Evolutionary conservation across 2,797 vertebrate species (phyloP).

Genomic region (Enteromius anoplus): DNA sequence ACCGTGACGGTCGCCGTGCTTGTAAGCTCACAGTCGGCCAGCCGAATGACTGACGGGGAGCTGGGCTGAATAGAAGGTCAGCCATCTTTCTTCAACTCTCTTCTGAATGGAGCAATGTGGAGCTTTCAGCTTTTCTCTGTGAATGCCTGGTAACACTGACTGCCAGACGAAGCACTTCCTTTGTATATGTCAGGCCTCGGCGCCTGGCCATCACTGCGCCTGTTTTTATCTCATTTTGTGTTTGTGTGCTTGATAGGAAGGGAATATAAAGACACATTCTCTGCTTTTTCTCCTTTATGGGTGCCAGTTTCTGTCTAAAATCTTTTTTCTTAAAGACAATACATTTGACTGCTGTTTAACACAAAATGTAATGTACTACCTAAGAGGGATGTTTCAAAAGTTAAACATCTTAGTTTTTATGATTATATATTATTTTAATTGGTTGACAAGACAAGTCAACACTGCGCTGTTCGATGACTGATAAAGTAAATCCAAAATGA

Average conservation of each 20-base stretch:
- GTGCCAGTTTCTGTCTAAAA: slow-evolving; percentile 59
- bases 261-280: slow-evolving; percentile 30
- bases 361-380: not conserved
- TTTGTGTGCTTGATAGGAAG: slow-evolving; percentile 15
- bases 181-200: slow-evolving; percentile 63
- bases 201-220: slow-evolving; percentile 48
- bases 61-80: slow-evolving; percentile 65
- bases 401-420: not conserved
- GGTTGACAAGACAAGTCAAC: not conserved
- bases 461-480: not conserved
- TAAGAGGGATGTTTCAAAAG: no score
- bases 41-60: slow-evolving; percentile 22
- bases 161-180: slow-evolving; percentile 70
- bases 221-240: slow-evolving; percentile 46
- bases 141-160: slow-evolving; percentile 58
- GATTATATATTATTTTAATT: not conserved
- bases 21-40: slow-evolving; percentile 2
- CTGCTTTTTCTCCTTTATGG: slow-evolving; percentile 60
- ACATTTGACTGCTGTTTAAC: slow-evolving; percentile 23
- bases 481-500: not conserved
- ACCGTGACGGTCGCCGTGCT: not conserved
- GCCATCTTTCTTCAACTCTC: slow-evolving; percentile 61
- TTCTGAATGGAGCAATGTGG: slow-evolving; percentile 55
- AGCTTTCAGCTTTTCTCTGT: slow-evolving; percentile 49
- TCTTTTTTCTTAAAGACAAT: slow-evolving; percentile 59